Evolutionary conservation across 2,888 invertebrate species (phyloP).

Genomic region (Lasiommata megera): DNA sequence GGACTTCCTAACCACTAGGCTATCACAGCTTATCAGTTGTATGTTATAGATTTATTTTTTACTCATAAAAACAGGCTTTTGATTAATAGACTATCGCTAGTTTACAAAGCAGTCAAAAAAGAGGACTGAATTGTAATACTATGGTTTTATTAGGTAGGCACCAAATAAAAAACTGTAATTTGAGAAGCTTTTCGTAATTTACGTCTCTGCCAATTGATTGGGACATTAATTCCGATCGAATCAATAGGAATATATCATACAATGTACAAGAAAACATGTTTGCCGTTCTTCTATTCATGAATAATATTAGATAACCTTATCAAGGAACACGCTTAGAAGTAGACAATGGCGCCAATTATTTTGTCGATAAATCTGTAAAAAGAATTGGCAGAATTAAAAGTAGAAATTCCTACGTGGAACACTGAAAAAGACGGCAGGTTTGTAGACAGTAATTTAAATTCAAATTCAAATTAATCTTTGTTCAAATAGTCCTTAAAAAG

Average conservation of each 20-base stretch:
- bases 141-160: constrained; percentile 13
- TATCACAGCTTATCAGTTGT: too few relatives aligned
- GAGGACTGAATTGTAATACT: constrained; percentile 12
- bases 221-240: not conserved
- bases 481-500: too few relatives aligned
- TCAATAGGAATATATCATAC: too few relatives aligned
- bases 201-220: not conserved
- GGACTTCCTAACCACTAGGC: too few relatives aligned
- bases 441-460: too few relatives aligned
- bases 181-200: not conserved
- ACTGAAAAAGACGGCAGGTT: too few relatives aligned
- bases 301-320: not conserved
- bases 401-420: too few relatives aligned
- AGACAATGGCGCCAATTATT: not conserved
- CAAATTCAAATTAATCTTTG: too few relatives aligned
- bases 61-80: constrained; percentile 26
- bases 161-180: constrained; percentile 1
- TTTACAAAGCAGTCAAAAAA: constrained; percentile 9
- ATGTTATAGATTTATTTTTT: constrained; percentile 6
- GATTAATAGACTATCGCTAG: constrained; percentile 32
- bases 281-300: not conserved
- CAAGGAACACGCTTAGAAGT: not conserved
- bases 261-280: not conserved
- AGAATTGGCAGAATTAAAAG: too few relatives aligned
- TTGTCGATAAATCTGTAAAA: too few relatives aligned